A percentile compares a stretch with the other conserved stretches of the same genome.
Evolutionary conservation across 2,797 vertebrate genomes (phyloP).

Genomic region (Paramormyrops hopkinsi): DNA sequence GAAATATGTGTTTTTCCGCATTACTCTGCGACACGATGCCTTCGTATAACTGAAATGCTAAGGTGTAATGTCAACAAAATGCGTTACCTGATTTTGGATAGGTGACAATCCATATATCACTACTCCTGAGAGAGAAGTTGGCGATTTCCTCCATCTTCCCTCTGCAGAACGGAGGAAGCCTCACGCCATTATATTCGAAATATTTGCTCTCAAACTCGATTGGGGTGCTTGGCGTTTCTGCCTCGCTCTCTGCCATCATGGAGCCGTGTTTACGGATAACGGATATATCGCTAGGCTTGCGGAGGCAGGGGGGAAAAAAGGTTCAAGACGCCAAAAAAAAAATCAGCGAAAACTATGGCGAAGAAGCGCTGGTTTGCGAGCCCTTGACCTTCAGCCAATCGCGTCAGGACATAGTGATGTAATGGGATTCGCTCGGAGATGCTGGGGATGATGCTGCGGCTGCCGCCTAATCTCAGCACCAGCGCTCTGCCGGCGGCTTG

Average conservation of each 20-base stretch:
- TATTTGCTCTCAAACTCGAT: constrained; percentile 98
- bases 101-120: constrained; percentile 95
- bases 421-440: constrained; percentile 49
- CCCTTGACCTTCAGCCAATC: constrained; percentile 56
- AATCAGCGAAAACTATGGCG: constrained; percentile 29
- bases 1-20: neutral
- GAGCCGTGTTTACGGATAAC: neutral
- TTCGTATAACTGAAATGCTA: neutral
- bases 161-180: constrained; percentile 94
- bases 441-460: constrained; percentile 28
- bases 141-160: constrained; percentile 97
- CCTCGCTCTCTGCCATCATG: constrained; percentile 90
- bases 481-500: constrained; percentile 48
- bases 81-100: constrained; percentile 90
- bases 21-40: constrained; percentile 1
- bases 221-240: constrained; percentile 91
- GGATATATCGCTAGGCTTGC: neutral
- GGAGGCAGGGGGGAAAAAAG: neutral
- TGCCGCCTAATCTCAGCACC: constrained; percentile 49
- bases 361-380: constrained; percentile 40
- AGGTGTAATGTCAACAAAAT: neutral
- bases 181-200: constrained; percentile 91
- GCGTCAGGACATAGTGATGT: constrained; percentile 56
- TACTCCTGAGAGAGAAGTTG: constrained; percentile 85
- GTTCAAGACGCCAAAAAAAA: neutral